Percentiles rank a stretch among this genome's conserved stretches.
phyloP scores from a whole-genome alignment of 2,797 vertebrate genomes.

The Bryconaethiops microstoma region DNA sequence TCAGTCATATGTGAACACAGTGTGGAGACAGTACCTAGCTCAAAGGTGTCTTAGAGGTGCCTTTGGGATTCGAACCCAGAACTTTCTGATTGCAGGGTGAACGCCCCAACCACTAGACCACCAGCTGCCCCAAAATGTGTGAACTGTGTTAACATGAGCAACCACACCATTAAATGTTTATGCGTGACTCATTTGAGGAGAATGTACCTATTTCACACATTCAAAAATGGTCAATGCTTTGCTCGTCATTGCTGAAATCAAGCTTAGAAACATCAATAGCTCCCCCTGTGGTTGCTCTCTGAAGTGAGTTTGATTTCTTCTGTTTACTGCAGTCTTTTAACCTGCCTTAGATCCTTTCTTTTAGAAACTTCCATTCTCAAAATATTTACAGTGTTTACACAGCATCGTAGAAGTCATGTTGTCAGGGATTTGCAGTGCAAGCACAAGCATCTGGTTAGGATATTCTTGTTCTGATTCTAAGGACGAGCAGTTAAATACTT shows the following conservation, averaged over 20 bases:
- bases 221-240: constrained; percentile 20
- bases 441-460: not conserved
- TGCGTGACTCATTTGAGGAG: not conserved
- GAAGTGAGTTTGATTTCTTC: constrained; percentile 42
- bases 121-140: too few species aligned
- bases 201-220: constrained; percentile 19
- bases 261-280: constrained; percentile 67
- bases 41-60: too few species aligned
- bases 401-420: constrained; percentile 9
- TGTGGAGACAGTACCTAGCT: too few species aligned
- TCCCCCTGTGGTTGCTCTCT: constrained; percentile 68
- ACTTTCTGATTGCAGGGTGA: too few species aligned
- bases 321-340: constrained; percentile 30
- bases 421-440: constrained; percentile 31
- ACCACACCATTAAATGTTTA: too few species aligned
- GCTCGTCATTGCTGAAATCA: constrained; percentile 48
- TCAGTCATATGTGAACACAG: too few species aligned
- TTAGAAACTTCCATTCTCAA: constrained; percentile 9
- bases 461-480: not conserved
- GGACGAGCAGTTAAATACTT: not conserved
- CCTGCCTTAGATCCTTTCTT: constrained; percentile 4
- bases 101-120: too few species aligned
- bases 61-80: too few species aligned
- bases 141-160: too few species aligned
- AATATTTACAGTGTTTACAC: constrained; percentile 21